phyloP scores from a whole-genome alignment of 2,888 invertebrate genomes.

The Serrognathus titanus region DNA sequence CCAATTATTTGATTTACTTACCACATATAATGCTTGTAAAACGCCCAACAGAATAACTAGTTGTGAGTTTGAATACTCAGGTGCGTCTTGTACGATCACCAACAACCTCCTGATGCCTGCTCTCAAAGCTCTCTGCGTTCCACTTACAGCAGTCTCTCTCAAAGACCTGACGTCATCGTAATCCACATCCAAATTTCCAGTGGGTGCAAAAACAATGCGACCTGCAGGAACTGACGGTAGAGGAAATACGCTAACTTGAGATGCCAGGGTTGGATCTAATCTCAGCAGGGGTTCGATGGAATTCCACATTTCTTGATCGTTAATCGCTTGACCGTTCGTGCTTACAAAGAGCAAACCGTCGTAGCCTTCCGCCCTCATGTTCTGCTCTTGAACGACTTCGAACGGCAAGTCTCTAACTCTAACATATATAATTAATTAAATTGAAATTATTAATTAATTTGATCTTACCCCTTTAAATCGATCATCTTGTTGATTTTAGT shows the following conservation, averaged over 20 bases:
- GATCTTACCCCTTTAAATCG: slow-evolving; percentile 21
- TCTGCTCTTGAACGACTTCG: slow-evolving; percentile 20
- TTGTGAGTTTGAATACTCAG: slow-evolving; percentile 69
- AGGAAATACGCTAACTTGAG: slow-evolving; percentile 59
- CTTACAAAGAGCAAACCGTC: slow-evolving; percentile 62
- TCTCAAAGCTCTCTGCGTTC: slow-evolving; percentile 74
- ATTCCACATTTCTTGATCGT: slow-evolving; percentile 49
- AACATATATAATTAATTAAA: not conserved
- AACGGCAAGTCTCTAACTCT: slow-evolving; percentile 16
- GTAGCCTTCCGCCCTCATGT: slow-evolving; percentile 41
- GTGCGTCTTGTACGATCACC: slow-evolving; percentile 65
- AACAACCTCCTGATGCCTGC: slow-evolving; percentile 81
- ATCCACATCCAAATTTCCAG: slow-evolving; percentile 73
- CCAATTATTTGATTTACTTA: slow-evolving; percentile 48
- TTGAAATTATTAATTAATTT: not conserved
- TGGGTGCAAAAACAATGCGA: slow-evolving; percentile 69
- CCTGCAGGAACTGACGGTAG: slow-evolving; percentile 61
- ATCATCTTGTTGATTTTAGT: not conserved
- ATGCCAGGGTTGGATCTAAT: slow-evolving; percentile 54
- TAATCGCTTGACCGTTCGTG: slow-evolving; percentile 51
- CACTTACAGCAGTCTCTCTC: slow-evolving; percentile 73
- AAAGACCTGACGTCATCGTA: slow-evolving; percentile 76
- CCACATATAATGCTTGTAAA: slow-evolving; percentile 83
- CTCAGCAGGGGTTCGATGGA: slow-evolving; percentile 44
- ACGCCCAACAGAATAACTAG: slow-evolving; percentile 82